These are phyloP conservation scores for Neocrepidodera transversa DNA, from an alignment of 2,888 invertebrate genomes.

Conservation along the genomic window DNA sequence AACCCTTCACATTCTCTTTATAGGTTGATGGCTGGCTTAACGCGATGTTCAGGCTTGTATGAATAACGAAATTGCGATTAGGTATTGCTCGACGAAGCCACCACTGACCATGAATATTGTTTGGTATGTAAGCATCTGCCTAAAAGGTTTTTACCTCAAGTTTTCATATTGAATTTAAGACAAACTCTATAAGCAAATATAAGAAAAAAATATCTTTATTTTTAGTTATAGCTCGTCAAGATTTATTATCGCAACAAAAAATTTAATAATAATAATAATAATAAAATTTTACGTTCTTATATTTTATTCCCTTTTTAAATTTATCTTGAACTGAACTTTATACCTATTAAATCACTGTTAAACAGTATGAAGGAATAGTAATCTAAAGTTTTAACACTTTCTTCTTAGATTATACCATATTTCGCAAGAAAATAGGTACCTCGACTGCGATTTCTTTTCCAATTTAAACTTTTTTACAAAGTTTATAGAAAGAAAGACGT, in stretches of 20 bases:
- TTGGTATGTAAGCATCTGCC: too few species aligned
- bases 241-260: too few species aligned
- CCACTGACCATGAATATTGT: slow-evolving; percentile 8
- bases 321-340: background rate
- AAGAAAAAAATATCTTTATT: too few species aligned
- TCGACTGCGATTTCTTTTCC: slow-evolving; percentile 10
- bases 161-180: too few species aligned
- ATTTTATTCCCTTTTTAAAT: too few species aligned
- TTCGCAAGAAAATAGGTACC: background rate
- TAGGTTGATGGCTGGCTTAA: slow-evolving; percentile 10
- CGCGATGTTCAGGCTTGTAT: slow-evolving; percentile 20
- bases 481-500: background rate
- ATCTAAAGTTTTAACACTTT: slow-evolving; percentile 4
- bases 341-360: background rate
- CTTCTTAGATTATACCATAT: background rate
- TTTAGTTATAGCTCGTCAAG: too few species aligned
- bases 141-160: too few species aligned
- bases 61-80: slow-evolving; percentile 18
- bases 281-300: too few species aligned
- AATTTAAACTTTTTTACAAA: slow-evolving; percentile 19
- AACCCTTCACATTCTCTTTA: slow-evolving; percentile 12
- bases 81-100: slow-evolving; percentile 8
- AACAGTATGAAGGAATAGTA: background rate
- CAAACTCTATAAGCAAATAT: too few species aligned
- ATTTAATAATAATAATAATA: too few species aligned